Evolutionary conservation across 2,888 invertebrate species (phyloP).

Genomic region (Mactromeris polynyma): DNA sequence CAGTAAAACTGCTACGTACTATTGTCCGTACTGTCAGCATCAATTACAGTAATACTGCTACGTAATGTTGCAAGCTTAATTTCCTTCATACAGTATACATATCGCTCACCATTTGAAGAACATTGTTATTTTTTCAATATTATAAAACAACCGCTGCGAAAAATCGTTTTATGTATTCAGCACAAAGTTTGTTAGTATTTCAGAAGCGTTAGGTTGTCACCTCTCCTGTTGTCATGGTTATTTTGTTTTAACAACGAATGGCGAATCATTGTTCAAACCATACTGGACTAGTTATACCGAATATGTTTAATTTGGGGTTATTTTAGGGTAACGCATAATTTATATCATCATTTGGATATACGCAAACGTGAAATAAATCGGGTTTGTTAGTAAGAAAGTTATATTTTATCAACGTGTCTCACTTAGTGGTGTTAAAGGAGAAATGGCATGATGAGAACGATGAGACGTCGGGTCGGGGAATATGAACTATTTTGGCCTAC

Average conservation of each 20-base stretch:
- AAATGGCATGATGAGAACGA: too few relatives aligned
- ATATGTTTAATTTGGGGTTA: background rate
- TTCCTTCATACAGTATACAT: background rate
- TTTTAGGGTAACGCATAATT: background rate
- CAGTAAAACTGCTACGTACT: too few relatives aligned
- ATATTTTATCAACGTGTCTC: too few relatives aligned
- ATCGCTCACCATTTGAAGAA: background rate
- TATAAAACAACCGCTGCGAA: background rate
- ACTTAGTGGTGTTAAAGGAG: too few relatives aligned
- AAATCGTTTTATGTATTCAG: background rate
- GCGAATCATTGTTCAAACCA: background rate
- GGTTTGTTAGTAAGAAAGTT: too few relatives aligned
- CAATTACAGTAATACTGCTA: too few relatives aligned
- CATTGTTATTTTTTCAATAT: background rate
- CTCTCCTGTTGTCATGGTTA: background rate
- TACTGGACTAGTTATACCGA: background rate
- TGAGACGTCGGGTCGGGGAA: too few relatives aligned
- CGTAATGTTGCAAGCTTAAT: too few relatives aligned
- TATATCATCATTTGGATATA: background rate
- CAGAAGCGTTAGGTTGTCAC: too few relatives aligned
- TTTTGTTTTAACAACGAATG: background rate
- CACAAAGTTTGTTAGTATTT: background rate
- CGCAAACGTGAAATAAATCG: background rate
- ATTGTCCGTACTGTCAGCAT: too few relatives aligned
- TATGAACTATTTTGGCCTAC: too few relatives aligned